Evolutionary conservation across 2,113 vertebrate genomes (phyloP), one percentile per base, ranked within the genome.

Genomic region (Sebastes fasciatus): DNA sequence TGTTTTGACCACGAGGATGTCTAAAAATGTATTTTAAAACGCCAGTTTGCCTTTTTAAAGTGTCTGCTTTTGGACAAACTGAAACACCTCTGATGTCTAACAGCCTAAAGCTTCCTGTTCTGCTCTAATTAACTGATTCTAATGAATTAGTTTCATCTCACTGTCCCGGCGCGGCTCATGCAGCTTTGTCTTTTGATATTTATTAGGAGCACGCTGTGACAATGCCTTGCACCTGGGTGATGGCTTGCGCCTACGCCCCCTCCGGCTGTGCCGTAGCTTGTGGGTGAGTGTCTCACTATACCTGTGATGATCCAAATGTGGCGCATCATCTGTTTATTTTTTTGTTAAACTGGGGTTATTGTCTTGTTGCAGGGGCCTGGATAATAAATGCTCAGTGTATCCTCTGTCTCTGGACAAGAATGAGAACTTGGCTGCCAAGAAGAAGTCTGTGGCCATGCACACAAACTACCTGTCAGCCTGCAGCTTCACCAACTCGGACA

Each of bases 161-260:
- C 11, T 76, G 60, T 74, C 8, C 17, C 2, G 11, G 66, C 55
- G 76, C 2, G 0, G 19, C 68, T 89, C 57, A 26, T 58, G 63
- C 80, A 78, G 72, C 69, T 69, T 75, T 86, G 54, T 82, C 62
- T 40, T 86, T 77, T 82, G 52, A 66, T 91, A 62, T 84, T 75
- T 58, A 0, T 89, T 79, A 99, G 98, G 98, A 99, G 54, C 98
- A 99, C 0, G 98, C 98, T 0, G 98, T 99, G 91, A 99, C 98
- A 0, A 99, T 99, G 98, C 98, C 98, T 0, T 99, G 98, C 89
- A 99, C 98, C 45, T 99, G 98, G 98, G 98, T 99, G 91, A 99
- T 99, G 98, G 98, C 98, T 0, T 99, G 98, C 74, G 98, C 98
- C 0, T 99, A 99, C 0, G 98, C 98, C 43, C 98, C 98, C 0